Evolutionary conservation across 2,888 invertebrate genomes (phyloP).

Genomic region (Cantharis flavilabris): DNA sequence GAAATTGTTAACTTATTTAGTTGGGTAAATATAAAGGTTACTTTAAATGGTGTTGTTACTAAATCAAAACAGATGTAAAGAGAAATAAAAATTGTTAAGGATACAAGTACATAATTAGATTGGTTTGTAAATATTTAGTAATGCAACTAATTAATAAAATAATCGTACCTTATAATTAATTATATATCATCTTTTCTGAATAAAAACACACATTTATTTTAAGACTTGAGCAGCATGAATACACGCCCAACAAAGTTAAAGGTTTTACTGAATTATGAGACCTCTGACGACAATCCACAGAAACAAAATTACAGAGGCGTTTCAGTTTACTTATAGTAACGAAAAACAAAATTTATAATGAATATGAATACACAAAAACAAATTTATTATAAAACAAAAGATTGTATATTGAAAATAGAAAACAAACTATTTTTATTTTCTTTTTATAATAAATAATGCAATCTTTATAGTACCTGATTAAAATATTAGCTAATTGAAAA

Average conservation of each 20-base stretch:
- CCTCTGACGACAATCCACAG: conserved; percentile 34
- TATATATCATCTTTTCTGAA: conserved; percentile 48
- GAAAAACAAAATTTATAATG: not conserved
- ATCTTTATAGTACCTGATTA: too few species aligned
- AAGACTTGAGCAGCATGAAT: conserved; percentile 42
- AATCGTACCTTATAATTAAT: conserved; percentile 44
- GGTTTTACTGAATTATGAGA: conserved; percentile 48
- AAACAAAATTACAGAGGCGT: conserved; percentile 33
- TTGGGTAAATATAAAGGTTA: conserved; percentile 5
- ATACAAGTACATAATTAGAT: conserved; percentile 9
- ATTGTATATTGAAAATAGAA: not conserved
- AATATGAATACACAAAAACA: not conserved
- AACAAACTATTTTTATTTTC: too few species aligned
- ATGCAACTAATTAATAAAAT: conserved; percentile 9
- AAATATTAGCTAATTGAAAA: too few species aligned
- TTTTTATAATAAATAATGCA: too few species aligned
- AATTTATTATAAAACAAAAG: too few species aligned
- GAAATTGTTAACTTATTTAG: not conserved
- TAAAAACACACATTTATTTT: conserved; percentile 50
- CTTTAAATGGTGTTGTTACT: conserved; percentile 26
- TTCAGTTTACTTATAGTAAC: conserved; percentile 19
- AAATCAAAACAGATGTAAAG: conserved; percentile 47
- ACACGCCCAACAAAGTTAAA: conserved; percentile 54
- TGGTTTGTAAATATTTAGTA: not conserved
- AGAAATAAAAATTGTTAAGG: conserved; percentile 35